A percentile compares a stretch with the other conserved stretches of the same genome.
Evolutionary conservation across 2,113 vertebrate species (phyloP).

Genomic region (Rattus rattus): DNA sequence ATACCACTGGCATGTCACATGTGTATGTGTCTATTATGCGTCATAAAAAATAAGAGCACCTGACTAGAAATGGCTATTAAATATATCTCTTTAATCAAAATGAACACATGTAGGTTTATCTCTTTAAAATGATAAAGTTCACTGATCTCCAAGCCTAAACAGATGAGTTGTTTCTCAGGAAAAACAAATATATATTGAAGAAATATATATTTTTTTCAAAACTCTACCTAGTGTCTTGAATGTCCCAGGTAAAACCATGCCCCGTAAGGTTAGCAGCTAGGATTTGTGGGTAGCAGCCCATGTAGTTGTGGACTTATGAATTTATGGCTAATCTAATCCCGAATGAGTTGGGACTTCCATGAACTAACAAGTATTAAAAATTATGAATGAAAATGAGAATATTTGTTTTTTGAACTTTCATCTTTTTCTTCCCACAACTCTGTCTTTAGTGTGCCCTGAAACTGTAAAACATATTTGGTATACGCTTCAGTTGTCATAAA

Average conservation of each 20-base stretch:
- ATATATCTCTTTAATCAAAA: constrained; percentile 22
- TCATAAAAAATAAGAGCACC: neutral
- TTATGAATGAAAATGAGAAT: neutral
- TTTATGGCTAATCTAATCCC: neutral
- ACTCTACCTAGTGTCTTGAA: neutral
- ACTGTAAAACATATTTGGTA: neutral
- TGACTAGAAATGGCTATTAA: neutral
- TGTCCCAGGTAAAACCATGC: neutral
- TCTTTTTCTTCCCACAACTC: neutral
- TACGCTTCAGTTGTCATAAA: neutral
- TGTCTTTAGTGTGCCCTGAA: neutral
- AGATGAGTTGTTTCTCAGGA: constrained; percentile 7
- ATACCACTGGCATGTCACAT: neutral
- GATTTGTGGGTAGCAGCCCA: neutral
- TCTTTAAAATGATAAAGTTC: constrained; percentile 24
- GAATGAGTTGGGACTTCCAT: neutral
- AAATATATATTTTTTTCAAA: constrained; percentile 50
- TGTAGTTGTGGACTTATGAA: neutral
- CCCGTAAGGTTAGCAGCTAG: neutral
- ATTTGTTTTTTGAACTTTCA: neutral
- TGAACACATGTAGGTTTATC: neutral
- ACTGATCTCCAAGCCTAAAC: neutral
- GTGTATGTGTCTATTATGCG: neutral
- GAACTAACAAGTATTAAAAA: neutral
- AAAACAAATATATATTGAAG: neutral